A percentile compares a stretch with the other conserved stretches of the same genome.
These are phyloP conservation scores for Motacilla alba DNA, from an alignment of 2,113 vertebrate species.

Conservation along the genomic window DNA sequence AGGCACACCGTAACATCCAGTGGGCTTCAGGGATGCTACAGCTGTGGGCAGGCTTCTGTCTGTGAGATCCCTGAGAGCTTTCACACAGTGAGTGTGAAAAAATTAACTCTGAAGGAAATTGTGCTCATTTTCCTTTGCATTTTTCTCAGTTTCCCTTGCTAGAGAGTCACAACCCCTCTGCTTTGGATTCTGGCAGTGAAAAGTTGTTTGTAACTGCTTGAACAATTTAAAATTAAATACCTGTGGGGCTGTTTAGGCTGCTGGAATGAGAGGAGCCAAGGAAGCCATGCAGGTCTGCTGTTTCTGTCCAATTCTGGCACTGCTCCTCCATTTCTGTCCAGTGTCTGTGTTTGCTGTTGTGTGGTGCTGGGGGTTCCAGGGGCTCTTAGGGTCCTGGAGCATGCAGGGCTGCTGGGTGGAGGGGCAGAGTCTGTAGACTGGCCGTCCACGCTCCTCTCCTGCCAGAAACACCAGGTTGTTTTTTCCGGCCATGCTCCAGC, in stretches of 20 bases:
- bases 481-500: fast-evolving
- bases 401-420: fast-evolving
- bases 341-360: not conserved
- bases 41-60: not conserved
- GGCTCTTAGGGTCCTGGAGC: not conserved
- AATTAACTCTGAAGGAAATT: not conserved
- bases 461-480: not conserved
- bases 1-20: not conserved
- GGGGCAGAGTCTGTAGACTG: not conserved
- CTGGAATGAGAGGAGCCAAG: not conserved
- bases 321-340: not conserved
- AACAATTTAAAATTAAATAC: not conserved
- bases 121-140: fast-evolving
- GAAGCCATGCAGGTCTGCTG: not conserved
- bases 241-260: fast-evolving
- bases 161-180: not conserved
- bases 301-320: fast-evolving
- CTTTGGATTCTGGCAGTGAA: not conserved
- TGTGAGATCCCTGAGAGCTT: not conserved
- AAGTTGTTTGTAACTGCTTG: not conserved
- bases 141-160: not conserved
- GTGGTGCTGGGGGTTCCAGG: not conserved
- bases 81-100: not conserved
- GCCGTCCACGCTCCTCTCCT: fast-evolving
- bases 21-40: not conserved